A percentile compares a stretch with the other conserved stretches of the same genome.
phyloP scores from a whole-genome alignment of 1,140 invertebrate genomes.

The Drosophila santomea region DNA sequence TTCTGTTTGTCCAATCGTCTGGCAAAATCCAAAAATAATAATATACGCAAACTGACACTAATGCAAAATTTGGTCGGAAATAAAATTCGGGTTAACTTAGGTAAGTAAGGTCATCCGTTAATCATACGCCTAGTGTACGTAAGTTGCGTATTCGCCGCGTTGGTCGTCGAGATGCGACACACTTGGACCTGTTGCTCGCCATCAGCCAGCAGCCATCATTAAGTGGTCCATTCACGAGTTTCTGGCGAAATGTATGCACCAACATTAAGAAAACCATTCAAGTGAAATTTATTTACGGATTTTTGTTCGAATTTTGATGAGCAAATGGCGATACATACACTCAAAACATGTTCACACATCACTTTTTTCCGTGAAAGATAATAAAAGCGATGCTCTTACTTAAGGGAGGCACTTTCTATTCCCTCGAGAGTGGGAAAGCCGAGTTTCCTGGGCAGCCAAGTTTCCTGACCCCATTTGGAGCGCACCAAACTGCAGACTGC shows the following conservation, averaged over 20 bases:
- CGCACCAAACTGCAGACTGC: constrained; percentile 25
- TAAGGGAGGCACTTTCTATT: constrained; percentile 37
- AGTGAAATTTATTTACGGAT: constrained; percentile 33
- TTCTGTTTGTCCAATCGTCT: constrained; percentile 34
- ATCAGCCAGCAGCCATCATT: constrained; percentile 22
- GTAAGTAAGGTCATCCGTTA: constrained; percentile 54
- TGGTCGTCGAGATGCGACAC: constrained; percentile 2
- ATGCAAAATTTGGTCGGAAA: constrained; percentile 13
- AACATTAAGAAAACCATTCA: constrained; percentile 16
- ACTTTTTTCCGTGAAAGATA: constrained; percentile 38
- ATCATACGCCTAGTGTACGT: constrained; percentile 23
- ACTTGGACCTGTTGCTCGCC: constrained; percentile 39
- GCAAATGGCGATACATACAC: constrained; percentile 20
- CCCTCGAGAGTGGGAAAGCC: background rate
- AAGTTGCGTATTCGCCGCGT: constrained; percentile 34
- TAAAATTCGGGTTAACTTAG: constrained; percentile 52
- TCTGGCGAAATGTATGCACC: constrained; percentile 49
- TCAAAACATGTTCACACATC: constrained; percentile 26
- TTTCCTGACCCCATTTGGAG: constrained; percentile 22
- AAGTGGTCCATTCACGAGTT: constrained; percentile 45
- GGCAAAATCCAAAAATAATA: constrained; percentile 18
- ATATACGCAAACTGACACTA: constrained; percentile 48
- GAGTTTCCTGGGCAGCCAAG: constrained; percentile 5
- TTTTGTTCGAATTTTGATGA: constrained; percentile 33
- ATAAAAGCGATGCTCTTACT: constrained; percentile 31